Evolutionary conservation across 2,113 vertebrate genomes (phyloP).

Genomic region (Hydropotes inermis): DNA sequence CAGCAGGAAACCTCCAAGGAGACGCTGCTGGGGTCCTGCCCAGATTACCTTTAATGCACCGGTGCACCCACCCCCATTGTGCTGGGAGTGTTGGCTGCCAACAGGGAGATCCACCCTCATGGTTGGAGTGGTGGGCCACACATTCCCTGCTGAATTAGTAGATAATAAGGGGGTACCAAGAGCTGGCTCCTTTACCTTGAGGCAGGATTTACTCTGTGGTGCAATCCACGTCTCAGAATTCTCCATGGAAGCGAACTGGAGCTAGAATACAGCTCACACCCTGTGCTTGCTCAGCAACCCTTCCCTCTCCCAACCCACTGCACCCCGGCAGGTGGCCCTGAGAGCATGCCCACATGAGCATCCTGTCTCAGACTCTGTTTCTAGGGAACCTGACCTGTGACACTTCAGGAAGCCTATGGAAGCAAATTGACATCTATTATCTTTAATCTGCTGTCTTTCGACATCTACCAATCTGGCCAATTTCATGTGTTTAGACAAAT

Average conservation of each 20-base stretch:
- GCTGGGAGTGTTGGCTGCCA: not conserved
- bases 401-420: not conserved
- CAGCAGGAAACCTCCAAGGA: not conserved
- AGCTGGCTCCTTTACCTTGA: not conserved
- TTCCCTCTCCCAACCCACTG: too few relatives aligned
- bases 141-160: not conserved
- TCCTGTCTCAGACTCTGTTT: not conserved
- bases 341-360: not conserved
- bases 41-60: accelerated
- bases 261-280: not conserved
- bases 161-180: not conserved
- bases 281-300: not conserved
- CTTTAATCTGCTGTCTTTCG: not conserved
- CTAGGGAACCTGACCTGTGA: not conserved
- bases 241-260: not conserved
- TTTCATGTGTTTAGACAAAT: not conserved
- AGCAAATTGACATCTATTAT: not conserved
- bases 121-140: accelerated
- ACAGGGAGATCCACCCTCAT: not conserved
- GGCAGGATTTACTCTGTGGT: not conserved
- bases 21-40: not conserved
- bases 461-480: not conserved
- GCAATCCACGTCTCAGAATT: not conserved
- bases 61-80: accelerated
- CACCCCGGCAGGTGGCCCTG: not conserved